Conservation (phyloP, 2,113 vertebrate species). For the Aramus guarauna region DNA sequence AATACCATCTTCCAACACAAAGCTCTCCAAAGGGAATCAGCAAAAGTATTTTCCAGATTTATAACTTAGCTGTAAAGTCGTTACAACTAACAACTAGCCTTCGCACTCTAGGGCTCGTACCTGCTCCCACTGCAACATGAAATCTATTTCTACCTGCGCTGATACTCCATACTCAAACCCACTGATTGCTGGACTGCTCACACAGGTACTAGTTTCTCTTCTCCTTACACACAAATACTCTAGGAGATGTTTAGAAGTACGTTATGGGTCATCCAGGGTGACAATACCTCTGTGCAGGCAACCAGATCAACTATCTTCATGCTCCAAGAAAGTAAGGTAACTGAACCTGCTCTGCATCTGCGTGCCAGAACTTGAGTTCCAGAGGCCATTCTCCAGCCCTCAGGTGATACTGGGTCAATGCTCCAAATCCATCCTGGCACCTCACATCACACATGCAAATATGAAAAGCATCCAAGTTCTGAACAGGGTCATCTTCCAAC, state of each 20-base stretch:
- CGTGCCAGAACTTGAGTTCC: neutral
- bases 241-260: neutral
- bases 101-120: neutral
- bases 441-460: neutral
- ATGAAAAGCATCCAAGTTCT: neutral
- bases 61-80: neutral
- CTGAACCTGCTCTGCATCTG: neutral
- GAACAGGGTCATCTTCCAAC: neutral
- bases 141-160: neutral
- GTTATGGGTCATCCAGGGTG: neutral
- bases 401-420: neutral
- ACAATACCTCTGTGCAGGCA: neutral
- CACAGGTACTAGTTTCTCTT: neutral
- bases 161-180: neutral
- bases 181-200: neutral
- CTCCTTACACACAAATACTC: neutral
- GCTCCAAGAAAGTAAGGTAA: neutral
- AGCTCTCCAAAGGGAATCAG: neutral
- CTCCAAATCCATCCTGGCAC: neutral
- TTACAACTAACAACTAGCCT: neutral
- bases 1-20: neutral
- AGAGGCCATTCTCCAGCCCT: neutral
- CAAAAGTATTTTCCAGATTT: neutral
- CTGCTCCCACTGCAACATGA: neutral
- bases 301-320: neutral